A percentile compares a stretch with the other conserved stretches of the same genome.
Evolutionary conservation across 2,113 vertebrate genomes (phyloP).

Genomic region (Triplophysa tibetana): DNA sequence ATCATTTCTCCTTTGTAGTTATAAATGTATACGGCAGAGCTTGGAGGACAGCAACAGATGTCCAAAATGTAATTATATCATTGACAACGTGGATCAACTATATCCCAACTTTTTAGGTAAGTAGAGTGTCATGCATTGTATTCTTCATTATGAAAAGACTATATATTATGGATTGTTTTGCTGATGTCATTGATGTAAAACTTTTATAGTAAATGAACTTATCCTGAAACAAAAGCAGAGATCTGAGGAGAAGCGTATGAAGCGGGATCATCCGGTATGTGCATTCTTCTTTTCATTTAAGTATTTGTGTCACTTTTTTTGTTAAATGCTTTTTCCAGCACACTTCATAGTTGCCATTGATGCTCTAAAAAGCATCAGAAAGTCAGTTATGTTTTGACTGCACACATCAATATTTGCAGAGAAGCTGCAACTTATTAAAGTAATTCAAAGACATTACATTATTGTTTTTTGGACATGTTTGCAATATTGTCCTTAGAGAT

Average conservation of each 20-base stretch:
- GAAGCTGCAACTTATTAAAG: too few relatives aligned
- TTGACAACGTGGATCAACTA: slow-evolving; percentile 97
- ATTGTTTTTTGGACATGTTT: too few relatives aligned
- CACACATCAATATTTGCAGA: too few relatives aligned
- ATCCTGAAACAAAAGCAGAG: slow-evolving; percentile 99
- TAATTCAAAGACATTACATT: too few relatives aligned
- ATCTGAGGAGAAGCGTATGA: slow-evolving; percentile 94
- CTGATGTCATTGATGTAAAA: background rate
- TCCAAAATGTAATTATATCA: slow-evolving; percentile 98
- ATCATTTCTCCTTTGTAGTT: slow-evolving; percentile 68
- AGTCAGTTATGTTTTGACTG: too few relatives aligned
- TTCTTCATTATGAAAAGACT: background rate
- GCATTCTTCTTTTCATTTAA: background rate
- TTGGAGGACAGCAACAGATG: slow-evolving; percentile 97
- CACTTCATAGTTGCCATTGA: too few relatives aligned
- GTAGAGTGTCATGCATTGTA: slow-evolving; percentile 53
- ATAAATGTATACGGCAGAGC: slow-evolving; percentile 97
- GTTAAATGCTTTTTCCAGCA: too few relatives aligned
- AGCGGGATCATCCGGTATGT: slow-evolving; percentile 97
- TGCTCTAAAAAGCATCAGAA: too few relatives aligned
- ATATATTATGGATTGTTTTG: background rate
- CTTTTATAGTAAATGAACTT: slow-evolving; percentile 90
- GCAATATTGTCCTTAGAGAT: too few relatives aligned
- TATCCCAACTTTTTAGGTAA: slow-evolving; percentile 98
- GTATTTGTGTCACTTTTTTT: too few relatives aligned